These are phyloP conservation scores for Eubucco bourcierii DNA, from an alignment of 2,113 vertebrate species.

Conservation along the genomic window DNA sequence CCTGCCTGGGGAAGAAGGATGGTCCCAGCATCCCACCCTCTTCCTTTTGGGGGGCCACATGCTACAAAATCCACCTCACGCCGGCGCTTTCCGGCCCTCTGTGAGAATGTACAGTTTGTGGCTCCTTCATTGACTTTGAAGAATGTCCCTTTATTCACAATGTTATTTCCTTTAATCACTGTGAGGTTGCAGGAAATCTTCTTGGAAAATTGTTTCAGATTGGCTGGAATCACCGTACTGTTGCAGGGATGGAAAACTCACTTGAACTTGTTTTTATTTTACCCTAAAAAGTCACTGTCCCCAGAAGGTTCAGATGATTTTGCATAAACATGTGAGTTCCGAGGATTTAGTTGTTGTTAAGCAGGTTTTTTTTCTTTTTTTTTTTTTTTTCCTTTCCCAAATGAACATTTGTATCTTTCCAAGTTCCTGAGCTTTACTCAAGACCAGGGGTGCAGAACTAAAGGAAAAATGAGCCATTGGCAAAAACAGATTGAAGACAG, in stretches of 20 bases:
- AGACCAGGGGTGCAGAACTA: constrained; percentile 9
- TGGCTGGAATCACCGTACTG: constrained; percentile 49
- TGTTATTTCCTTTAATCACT: constrained; percentile 72
- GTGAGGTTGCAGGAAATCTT: constrained; percentile 71
- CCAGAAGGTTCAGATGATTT: constrained; percentile 58
- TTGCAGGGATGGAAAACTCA: constrained; percentile 66
- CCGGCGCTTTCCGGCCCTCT: constrained; percentile 56
- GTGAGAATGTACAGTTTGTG: constrained; percentile 61
- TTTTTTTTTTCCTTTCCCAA: neutral
- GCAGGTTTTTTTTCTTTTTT: neutral
- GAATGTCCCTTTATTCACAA: constrained; percentile 70
- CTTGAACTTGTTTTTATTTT: constrained; percentile 69
- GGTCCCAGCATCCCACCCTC: constrained; percentile 40
- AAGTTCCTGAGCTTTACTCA: constrained; percentile 44
- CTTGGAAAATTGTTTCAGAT: constrained; percentile 69
- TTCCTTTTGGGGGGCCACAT: constrained; percentile 53
- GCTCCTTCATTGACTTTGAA: constrained; percentile 68
- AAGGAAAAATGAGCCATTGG: neutral
- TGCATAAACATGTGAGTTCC: constrained; percentile 62
- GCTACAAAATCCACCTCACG: neutral
- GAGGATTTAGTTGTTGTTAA: constrained; percentile 49
- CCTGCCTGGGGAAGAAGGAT: neutral
- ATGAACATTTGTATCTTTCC: constrained; percentile 25
- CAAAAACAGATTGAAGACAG: constrained; percentile 34
- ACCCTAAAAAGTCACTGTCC: constrained; percentile 68